phyloP scores from a whole-genome alignment of 30 jellyfish, hydroid and myxozoan genomes.

The Chironex yamaguchii region DNA sequence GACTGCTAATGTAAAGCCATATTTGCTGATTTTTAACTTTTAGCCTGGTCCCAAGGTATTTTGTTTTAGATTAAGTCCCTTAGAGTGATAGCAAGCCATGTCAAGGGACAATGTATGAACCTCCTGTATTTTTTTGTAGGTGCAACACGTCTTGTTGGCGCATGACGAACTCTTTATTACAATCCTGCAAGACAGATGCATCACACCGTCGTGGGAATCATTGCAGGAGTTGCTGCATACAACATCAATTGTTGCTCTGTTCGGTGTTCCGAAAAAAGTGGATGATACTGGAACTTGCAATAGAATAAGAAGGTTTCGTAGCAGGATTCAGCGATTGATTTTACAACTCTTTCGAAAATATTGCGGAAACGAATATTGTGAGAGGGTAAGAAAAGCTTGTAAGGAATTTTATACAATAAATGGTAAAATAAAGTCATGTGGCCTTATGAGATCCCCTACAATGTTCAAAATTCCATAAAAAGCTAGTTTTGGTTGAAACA shows the following conservation, averaged over 20 bases:
- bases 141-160: conserved; percentile 71
- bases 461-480: too few relatives aligned
- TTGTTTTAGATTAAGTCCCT: too few relatives aligned
- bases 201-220: conserved; percentile 25
- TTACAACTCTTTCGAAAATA: conserved; percentile 61
- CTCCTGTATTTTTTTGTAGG: conserved; percentile 40
- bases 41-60: too few relatives aligned
- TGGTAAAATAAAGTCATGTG: too few relatives aligned
- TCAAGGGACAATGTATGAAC: too few relatives aligned
- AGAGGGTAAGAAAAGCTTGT: conserved; percentile 28
- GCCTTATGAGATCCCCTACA: too few relatives aligned
- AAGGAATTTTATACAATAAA: too few relatives aligned
- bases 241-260: conserved; percentile 72
- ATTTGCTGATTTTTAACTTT: too few relatives aligned
- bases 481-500: too few relatives aligned
- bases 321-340: conserved; percentile 65
- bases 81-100: too few relatives aligned
- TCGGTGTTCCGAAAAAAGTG: conserved; percentile 37
- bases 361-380: conserved; percentile 45
- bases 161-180: conserved; percentile 80
- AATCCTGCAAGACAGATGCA: conserved; percentile 66
- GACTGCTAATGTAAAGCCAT: too few relatives aligned
- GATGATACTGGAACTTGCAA: conserved; percentile 59
- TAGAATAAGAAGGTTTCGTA: conserved; percentile 54
- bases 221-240: conserved; percentile 71